Evolutionary conservation across 2,797 vertebrate species (phyloP).

Genomic region (Acanthurus tractus): DNA sequence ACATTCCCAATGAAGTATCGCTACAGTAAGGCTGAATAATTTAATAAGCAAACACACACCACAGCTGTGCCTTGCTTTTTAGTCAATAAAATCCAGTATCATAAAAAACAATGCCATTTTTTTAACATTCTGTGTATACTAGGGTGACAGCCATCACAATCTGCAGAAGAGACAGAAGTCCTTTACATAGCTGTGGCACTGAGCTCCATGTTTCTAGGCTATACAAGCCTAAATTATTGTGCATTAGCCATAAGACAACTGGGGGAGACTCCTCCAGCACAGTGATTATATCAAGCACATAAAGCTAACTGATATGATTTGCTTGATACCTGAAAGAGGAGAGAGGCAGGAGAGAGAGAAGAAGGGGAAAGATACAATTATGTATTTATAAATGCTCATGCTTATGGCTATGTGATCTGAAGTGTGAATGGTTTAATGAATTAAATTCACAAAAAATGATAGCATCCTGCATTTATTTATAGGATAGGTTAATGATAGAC

Average conservation of each 20-base stretch:
- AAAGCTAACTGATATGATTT: slow-evolving; percentile 40
- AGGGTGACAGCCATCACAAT: slow-evolving; percentile 5
- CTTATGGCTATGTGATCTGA: no score
- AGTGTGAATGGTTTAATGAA: no score
- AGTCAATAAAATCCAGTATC: slow-evolving; percentile 82
- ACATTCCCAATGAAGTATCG: slow-evolving; percentile 43
- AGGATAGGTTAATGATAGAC: no score
- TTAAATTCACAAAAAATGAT: no score
- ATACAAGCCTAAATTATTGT: slow-evolving; percentile 45
- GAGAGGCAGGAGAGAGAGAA: no score
- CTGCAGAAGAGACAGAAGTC: not conserved
- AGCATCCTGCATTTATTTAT: no score
- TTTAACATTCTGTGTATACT: slow-evolving; percentile 46
- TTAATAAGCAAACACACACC: slow-evolving; percentile 76
- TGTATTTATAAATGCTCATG: no score
- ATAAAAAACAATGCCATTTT: slow-evolving; percentile 71
- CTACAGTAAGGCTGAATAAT: slow-evolving; percentile 80
- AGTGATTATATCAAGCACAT: slow-evolving; percentile 51
- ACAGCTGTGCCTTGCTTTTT: slow-evolving; percentile 76
- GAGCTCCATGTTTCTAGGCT: slow-evolving; percentile 38
- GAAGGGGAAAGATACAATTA: no score
- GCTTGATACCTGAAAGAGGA: no score
- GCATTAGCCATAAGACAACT: slow-evolving; percentile 47
- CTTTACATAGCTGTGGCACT: slow-evolving; percentile 8
- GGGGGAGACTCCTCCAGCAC: slow-evolving; percentile 37